A percentile compares a stretch with the other conserved stretches of the same genome.
phyloP scores from a whole-genome alignment of 2,888 invertebrate genomes.

The Diarsia rubi region DNA sequence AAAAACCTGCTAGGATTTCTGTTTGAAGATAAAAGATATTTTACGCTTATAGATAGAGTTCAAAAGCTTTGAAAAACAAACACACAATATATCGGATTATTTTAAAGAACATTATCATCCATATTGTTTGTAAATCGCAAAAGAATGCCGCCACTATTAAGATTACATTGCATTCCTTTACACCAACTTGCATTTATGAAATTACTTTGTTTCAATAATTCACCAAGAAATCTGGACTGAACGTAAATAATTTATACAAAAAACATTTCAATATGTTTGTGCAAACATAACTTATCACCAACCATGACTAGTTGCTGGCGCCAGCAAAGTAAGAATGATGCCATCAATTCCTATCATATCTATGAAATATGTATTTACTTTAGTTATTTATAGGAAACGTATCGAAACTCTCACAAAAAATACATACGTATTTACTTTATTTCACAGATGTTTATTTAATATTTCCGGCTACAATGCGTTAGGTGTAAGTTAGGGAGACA shows the following conservation, averaged over 20 bases:
- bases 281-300: slow-evolving; percentile 64
- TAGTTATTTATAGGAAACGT: slow-evolving; percentile 61
- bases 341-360: slow-evolving; percentile 64
- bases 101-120: slow-evolving; percentile 41
- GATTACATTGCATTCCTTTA: slow-evolving; percentile 38
- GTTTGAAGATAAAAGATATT: slow-evolving; percentile 29
- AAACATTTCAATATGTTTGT: slow-evolving; percentile 60
- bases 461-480: slow-evolving; percentile 48
- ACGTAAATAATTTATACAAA: slow-evolving; percentile 63
- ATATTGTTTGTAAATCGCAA: slow-evolving; percentile 45
- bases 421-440: slow-evolving; percentile 44
- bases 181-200: slow-evolving; percentile 48
- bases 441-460: slow-evolving; percentile 41
- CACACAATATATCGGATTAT: slow-evolving; percentile 26
- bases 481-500: slow-evolving; percentile 43
- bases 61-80: slow-evolving; percentile 33
- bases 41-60: slow-evolving; percentile 31
- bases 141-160: slow-evolving; percentile 58
- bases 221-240: slow-evolving; percentile 49
- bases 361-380: slow-evolving; percentile 60
- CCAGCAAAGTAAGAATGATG: slow-evolving; percentile 56
- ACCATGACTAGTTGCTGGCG: slow-evolving; percentile 57
- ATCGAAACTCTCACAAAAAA: slow-evolving; percentile 50
- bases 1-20: slow-evolving; percentile 29
- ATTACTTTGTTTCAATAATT: slow-evolving; percentile 55